Evolutionary conservation across 1,140 invertebrate genomes (phyloP), one percentile per base, ranked within the genome.

Genomic region (Aphis gossypii): DNA sequence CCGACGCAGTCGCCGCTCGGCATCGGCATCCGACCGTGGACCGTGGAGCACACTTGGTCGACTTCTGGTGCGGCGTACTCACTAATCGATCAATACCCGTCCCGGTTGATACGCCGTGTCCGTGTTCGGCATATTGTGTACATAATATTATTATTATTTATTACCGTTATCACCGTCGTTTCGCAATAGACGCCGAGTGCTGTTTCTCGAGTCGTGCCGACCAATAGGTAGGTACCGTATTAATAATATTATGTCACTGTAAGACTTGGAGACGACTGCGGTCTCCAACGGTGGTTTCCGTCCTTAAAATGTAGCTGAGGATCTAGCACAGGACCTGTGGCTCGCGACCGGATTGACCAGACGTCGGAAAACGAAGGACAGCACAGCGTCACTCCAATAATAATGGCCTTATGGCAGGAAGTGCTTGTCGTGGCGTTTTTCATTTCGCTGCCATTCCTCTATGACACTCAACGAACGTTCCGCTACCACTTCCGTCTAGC

Each of bases 401-500:
- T 7, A 14, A 92, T 92, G 90, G 35, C 76, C 23, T 21, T 86
- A 0, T 93, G 92, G 92, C 18, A n/a, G 76, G 92, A 93, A 93
- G 54, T 56, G 9, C 25, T 93, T 7, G 7, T 93, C 11, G 76
- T 93, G n/a, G 46, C 92, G 20, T 93, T 93, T 93, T 93, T 93
- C 35, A 56, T 93, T 11, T 93, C 48, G 1, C 9, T 93, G 14
- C 92, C 92, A 6, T 93, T 93, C 35, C 35, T 93, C 14, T 93
- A 93, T 23, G 92, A 93, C 82, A 38, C 76, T 0, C 23, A 14
- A 0, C 46, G 92, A 23, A 56, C 35, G 25, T 93, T 93, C 56
- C 92, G 92, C n/a, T 93, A 93, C 25, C 35, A 86, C 38, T 93
- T 93, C 35, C 92, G 92, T 41, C 46, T 86, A 20, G n/a, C 82